Conservation (phyloP, 64 coral and sea anemone species). For the Montipora foliosa region DNA sequence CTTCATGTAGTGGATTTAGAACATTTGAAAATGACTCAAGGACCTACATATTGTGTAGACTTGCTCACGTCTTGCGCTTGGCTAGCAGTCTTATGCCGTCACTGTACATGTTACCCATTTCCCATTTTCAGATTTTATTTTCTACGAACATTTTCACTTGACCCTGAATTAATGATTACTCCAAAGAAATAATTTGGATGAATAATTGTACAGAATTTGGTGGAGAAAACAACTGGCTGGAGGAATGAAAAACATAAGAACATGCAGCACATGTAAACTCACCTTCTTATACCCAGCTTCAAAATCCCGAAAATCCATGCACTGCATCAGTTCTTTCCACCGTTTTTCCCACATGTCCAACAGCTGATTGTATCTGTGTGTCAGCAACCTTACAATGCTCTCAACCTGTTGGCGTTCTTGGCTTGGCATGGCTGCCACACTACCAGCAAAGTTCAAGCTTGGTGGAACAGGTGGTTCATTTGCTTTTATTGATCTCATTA, state of each 20-base stretch:
- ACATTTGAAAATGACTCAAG: too few relatives aligned
- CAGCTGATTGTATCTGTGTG: slow-evolving; percentile 66
- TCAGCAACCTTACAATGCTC: slow-evolving; percentile 54
- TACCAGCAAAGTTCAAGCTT: slow-evolving; percentile 34
- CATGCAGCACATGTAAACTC: background rate
- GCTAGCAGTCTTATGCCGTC: too few relatives aligned
- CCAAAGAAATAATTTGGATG: too few relatives aligned
- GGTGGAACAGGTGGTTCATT: slow-evolving; percentile 74
- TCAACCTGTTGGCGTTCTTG: slow-evolving; percentile 74
- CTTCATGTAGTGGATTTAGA: too few relatives aligned
- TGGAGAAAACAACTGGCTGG: background rate
- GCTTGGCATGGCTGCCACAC: slow-evolving; percentile 50
- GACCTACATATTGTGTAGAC: too few relatives aligned
- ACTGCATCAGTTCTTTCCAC: slow-evolving; percentile 85
- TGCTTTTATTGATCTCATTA: slow-evolving; percentile 62
- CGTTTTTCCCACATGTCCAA: slow-evolving; percentile 81
- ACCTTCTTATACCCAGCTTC: slow-evolving; percentile 91
- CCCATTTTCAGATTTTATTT: too few relatives aligned
- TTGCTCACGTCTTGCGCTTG: too few relatives aligned
- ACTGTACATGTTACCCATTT: too few relatives aligned
- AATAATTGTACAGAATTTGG: too few relatives aligned
- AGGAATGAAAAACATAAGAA: background rate
- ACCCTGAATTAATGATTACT: too few relatives aligned
- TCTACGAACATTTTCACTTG: too few relatives aligned
- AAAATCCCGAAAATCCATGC: slow-evolving; percentile 83